Conservation (phyloP, 1,140 invertebrate species). For the Neuroterus valhalla region DNA sequence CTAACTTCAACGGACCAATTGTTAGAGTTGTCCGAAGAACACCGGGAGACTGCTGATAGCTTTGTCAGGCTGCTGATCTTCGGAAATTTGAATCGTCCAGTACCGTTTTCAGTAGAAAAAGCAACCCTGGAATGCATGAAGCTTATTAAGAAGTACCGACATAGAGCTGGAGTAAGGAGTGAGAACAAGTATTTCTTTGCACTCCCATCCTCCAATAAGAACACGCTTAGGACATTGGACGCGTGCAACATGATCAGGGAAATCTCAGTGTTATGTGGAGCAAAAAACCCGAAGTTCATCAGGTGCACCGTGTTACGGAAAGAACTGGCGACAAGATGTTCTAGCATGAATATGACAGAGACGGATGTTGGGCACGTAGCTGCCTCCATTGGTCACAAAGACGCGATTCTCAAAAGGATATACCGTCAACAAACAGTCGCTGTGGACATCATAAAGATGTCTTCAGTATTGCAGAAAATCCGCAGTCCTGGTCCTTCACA, state of each 20-base stretch:
- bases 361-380: constrained; percentile 49
- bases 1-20: not conserved
- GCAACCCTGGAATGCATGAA: not conserved
- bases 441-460: constrained; percentile 19
- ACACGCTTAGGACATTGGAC: not conserved
- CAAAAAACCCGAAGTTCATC: not conserved
- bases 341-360: constrained; percentile 41
- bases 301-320: constrained; percentile 29
- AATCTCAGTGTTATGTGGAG: not conserved
- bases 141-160: not conserved
- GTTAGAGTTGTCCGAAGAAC: not conserved
- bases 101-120: too few relatives aligned
- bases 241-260: not conserved
- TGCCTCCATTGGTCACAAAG: constrained; percentile 53
- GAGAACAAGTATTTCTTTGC: not conserved
- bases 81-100: not conserved
- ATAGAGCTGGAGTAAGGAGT: constrained; percentile 3
- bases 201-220: not conserved
- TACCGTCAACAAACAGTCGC: constrained; percentile 39
- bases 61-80: not conserved
- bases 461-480: constrained; percentile 1
- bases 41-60: not conserved
- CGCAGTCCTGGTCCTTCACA: too few relatives aligned
- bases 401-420: constrained; percentile 47
- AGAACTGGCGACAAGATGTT: constrained; percentile 50